Base-by-base conservation (phyloP, 2,797 vertebrate species). In the Heliangelus exortis region DNA sequence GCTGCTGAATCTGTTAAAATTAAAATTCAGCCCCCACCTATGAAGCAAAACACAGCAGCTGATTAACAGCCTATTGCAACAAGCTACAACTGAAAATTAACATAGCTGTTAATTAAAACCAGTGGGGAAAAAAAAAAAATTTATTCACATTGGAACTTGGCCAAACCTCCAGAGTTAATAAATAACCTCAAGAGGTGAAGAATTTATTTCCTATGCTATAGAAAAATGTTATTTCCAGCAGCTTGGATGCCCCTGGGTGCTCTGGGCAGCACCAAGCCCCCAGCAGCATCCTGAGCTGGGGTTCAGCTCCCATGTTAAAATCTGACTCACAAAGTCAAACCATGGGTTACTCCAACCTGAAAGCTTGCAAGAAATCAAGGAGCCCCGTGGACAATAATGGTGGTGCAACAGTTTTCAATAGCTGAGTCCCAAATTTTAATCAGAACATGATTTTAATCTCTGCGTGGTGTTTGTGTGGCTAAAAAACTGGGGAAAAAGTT, bases 151-250 rank as follows among this genome's bases (percentile, higher is more conserved):
- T 92, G 93, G 91, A 94, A 84, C 47, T 28, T 72, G 36, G 75
- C 91, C 95, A 96, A 92, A 77, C 36, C 15, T 1, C 29, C 47
- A 66, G 48, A 91, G 89, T 96, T 97, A 94, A 96, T 95, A 84
- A 93, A 91, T 15, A 93, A 41, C 80, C 74, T 36, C 85, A 71
- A 63, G 67, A 96, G 91, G 90, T 87, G 80, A 91, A 53, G 74
- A 91, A 76, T 88, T 82, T 67, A 48, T 71, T 91, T 90, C 57
- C 69, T 61, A 68, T 28, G 50, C 65, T 66, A 54, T 71, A 62
- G 55, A 94, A 84, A 96, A 94, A 93, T 65, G 71, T 31, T 77
- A 92, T 67, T 76, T 84, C 89, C 80, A 82, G 77, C 74, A 93
- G 54, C 26, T 55, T 10, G 10, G 75, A 53, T 85, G 41, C 59